Percentiles rank a stretch among this genome's conserved stretches.
Evolutionary conservation across 1,140 invertebrate genomes (phyloP).

Genomic region (Drosophila sturtevanti): DNA sequence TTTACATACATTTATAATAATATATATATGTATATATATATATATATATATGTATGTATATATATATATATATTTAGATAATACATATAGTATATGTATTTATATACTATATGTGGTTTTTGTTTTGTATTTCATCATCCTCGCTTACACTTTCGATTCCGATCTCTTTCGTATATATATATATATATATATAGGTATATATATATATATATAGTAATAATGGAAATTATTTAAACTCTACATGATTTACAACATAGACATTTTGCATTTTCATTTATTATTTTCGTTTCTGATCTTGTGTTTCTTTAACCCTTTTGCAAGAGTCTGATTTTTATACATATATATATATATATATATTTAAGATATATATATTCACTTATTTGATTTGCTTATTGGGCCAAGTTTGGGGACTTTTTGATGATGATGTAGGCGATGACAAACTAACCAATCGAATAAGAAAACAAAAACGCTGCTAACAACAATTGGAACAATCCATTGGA

Average conservation of each 20-base stretch:
- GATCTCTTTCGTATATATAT: neutral
- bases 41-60: slow-evolving; percentile 5
- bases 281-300: slow-evolving; percentile 7
- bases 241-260: slow-evolving; percentile 8
- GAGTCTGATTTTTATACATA: neutral
- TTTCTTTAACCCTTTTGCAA: neutral
- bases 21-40: slow-evolving; percentile 30
- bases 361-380: neutral
- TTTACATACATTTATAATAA: slow-evolving; percentile 55
- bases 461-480: neutral
- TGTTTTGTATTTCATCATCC: neutral
- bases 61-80: slow-evolving; percentile 25
- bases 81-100: slow-evolving; percentile 48
- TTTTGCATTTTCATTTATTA: slow-evolving; percentile 14
- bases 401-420: neutral
- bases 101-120: slow-evolving; percentile 40
- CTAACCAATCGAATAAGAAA: neutral
- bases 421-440: neutral
- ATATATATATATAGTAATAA: slow-evolving; percentile 3
- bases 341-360: no score
- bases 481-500: neutral
- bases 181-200: neutral
- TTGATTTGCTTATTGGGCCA: neutral
- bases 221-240: slow-evolving; percentile 9
- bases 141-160: neutral